These are phyloP conservation scores for Drosophila seguyi DNA, from an alignment of 1,140 invertebrate genomes.

Conservation along the genomic window DNA sequence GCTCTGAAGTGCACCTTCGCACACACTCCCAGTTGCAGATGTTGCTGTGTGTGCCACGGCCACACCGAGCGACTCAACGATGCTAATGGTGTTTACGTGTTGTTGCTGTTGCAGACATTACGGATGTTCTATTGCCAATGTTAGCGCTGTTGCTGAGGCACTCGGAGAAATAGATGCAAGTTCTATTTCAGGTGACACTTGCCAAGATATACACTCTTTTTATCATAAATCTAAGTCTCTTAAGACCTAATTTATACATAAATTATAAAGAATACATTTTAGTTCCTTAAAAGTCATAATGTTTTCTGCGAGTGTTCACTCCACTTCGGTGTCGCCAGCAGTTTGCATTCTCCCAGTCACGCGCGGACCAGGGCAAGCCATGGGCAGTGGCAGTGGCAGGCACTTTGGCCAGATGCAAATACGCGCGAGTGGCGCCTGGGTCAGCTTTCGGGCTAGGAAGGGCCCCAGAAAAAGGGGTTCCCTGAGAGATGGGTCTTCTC, in stretches of 20 bases:
- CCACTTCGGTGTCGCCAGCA: conserved; percentile 31
- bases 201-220: neutral
- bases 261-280: neutral
- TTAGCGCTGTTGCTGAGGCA: conserved; percentile 4
- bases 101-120: conserved; percentile 46
- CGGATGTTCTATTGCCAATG: conserved; percentile 22
- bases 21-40: conserved; percentile 17
- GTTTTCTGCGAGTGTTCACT: neutral
- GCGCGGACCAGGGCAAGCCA: conserved; percentile 32
- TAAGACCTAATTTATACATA: neutral
- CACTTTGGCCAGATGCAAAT: conserved; percentile 70
- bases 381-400: conserved; percentile 33
- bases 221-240: neutral
- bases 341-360: conserved; percentile 55
- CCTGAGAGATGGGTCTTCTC: conserved; percentile 40
- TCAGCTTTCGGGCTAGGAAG: conserved; percentile 15
- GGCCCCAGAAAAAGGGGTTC: conserved; percentile 8
- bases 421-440: conserved; percentile 52
- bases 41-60: conserved; percentile 48
- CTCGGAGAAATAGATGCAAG: neutral
- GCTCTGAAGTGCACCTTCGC: conserved; percentile 60
- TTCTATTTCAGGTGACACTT: neutral
- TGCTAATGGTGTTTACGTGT: conserved; percentile 76
- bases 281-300: too few species aligned
- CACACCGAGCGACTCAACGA: conserved; percentile 32